These are phyloP conservation scores for Lepidurus arcticus DNA, from an alignment of 1,140 invertebrate genomes.

Conservation along the genomic window DNA sequence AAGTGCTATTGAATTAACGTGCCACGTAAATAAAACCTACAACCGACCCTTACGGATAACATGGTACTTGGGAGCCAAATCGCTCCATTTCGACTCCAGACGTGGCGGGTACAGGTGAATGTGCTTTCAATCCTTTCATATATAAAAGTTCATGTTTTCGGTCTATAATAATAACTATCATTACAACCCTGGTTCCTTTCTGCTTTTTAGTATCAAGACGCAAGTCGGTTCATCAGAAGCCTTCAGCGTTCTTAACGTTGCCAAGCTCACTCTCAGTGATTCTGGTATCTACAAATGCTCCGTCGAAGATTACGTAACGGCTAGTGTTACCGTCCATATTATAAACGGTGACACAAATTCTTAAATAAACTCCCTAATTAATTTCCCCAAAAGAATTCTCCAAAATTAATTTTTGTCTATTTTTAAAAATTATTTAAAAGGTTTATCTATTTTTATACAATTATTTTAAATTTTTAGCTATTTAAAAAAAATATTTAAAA, in stretches of 20 bases:
- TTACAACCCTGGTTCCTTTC: background rate
- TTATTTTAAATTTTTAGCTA: too few species aligned
- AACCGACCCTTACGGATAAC: conserved; percentile 1
- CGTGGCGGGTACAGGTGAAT: background rate
- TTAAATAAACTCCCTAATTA: too few species aligned
- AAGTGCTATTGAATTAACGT: background rate
- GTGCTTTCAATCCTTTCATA: background rate
- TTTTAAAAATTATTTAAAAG: too few species aligned
- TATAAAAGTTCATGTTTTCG: too few species aligned
- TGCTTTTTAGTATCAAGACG: background rate
- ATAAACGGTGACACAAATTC: background rate
- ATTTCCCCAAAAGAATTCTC: too few species aligned
- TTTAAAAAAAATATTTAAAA: too few species aligned
- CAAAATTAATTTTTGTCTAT: too few species aligned
- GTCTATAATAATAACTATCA: too few species aligned
- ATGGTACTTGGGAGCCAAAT: conserved; percentile 6
- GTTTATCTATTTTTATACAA: too few species aligned
- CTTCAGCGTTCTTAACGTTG: background rate
- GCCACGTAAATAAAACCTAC: background rate
- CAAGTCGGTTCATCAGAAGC: background rate
- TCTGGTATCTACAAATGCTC: background rate
- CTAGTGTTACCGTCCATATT: background rate
- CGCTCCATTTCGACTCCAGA: conserved; percentile 8
- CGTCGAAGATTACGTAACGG: conserved; percentile 6
- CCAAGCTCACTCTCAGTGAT: background rate